phyloP scores from a whole-genome alignment of 2,888 invertebrate genomes.

The Muscina levida region DNA sequence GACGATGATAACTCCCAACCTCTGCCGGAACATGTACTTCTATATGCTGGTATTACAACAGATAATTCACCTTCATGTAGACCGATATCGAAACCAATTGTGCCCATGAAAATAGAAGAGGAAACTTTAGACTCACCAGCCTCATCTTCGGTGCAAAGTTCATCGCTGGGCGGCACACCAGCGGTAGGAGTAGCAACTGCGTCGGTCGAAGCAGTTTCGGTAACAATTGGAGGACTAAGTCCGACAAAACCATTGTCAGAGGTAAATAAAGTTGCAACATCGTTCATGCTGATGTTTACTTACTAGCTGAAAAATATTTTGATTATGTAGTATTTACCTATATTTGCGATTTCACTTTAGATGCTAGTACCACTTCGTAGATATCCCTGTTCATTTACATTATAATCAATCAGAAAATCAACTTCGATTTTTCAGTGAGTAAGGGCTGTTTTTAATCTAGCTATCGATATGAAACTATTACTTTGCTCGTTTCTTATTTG shows the following conservation, averaged over 20 bases:
- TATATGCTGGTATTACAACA: slow-evolving; percentile 78
- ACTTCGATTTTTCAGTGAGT: too few relatives aligned
- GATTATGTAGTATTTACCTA: too few relatives aligned
- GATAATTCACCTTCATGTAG: slow-evolving; percentile 78
- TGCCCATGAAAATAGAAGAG: slow-evolving; percentile 74
- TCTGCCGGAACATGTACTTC: slow-evolving; percentile 77
- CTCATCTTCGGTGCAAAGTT: slow-evolving; percentile 69
- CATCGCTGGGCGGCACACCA: slow-evolving; percentile 61
- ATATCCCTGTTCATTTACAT: too few relatives aligned
- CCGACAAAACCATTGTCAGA: slow-evolving; percentile 73
- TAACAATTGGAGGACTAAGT: slow-evolving; percentile 57
- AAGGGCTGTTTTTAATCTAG: too few relatives aligned
- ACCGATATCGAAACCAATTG: slow-evolving; percentile 78
- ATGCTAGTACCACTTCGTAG: too few relatives aligned
- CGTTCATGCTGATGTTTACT: too few relatives aligned
- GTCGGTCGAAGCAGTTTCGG: slow-evolving; percentile 16
- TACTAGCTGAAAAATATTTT: too few relatives aligned
- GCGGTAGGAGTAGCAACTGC: slow-evolving; percentile 62
- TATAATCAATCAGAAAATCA: too few relatives aligned
- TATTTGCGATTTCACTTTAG: too few relatives aligned
- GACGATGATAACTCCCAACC: slow-evolving; percentile 81
- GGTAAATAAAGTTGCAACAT: too few relatives aligned
- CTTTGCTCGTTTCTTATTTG: too few relatives aligned
- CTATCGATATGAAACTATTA: too few relatives aligned
- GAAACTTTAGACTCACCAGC: slow-evolving; percentile 70